Percentiles rank a stretch among this genome's conserved stretches.
These are phyloP conservation scores for Meteorus cinctellus DNA, from an alignment of 2,888 invertebrate species.

Conservation along the genomic window DNA sequence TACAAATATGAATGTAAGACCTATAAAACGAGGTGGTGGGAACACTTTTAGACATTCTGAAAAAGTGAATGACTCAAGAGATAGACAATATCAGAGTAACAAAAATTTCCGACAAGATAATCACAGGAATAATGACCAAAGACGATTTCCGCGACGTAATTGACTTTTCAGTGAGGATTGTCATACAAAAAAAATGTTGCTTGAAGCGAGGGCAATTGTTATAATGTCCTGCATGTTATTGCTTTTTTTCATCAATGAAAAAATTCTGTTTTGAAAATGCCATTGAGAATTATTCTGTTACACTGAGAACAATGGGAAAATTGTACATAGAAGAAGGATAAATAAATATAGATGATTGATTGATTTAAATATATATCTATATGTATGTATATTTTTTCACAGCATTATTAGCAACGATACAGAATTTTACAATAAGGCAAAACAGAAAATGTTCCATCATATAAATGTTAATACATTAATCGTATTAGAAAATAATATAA, in stretches of 20 bases:
- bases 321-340: background rate
- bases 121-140: slow-evolving; percentile 68
- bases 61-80: slow-evolving; percentile 77
- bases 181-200: background rate
- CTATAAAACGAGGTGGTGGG: slow-evolving; percentile 86
- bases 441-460: slow-evolving; percentile 55
- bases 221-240: background rate
- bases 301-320: background rate
- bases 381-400: slow-evolving; percentile 59
- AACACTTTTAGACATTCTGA: slow-evolving; percentile 82
- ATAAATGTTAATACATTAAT: slow-evolving; percentile 70
- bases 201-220: background rate
- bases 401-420: slow-evolving; percentile 70
- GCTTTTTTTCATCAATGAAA: background rate
- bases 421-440: slow-evolving; percentile 66
- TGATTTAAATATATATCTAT: slow-evolving; percentile 47
- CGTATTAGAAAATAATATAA: slow-evolving; percentile 59
- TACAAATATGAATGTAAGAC: slow-evolving; percentile 78
- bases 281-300: background rate
- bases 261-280: background rate
- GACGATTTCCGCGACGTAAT: slow-evolving; percentile 68
- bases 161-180: background rate
- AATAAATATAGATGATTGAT: slow-evolving; percentile 34
- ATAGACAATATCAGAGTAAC: slow-evolving; percentile 75
- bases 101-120: slow-evolving; percentile 78